phyloP scores from a whole-genome alignment of 2,113 vertebrate species.

The Zeus faber region DNA sequence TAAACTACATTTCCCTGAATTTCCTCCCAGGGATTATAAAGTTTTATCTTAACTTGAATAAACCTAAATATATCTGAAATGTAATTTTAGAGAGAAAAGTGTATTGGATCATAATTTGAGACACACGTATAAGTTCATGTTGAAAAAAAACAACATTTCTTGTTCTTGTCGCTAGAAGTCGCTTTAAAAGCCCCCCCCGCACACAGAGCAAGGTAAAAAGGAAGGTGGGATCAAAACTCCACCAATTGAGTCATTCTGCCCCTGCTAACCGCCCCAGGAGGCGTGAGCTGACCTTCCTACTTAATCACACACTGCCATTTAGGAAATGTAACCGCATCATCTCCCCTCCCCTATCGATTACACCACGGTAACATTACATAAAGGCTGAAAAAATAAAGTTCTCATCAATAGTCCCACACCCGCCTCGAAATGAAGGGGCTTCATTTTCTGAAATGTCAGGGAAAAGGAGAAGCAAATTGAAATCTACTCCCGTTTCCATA shows the following conservation, averaged over 20 bases:
- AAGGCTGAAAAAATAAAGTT: background rate
- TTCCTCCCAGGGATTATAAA: no score
- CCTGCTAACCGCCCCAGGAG: constrained; percentile 38
- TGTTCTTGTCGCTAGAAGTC: no score
- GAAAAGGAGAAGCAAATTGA: constrained; percentile 56
- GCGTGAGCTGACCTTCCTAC: constrained; percentile 54
- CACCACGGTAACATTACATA: constrained; percentile 3
- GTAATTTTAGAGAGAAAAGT: no score
- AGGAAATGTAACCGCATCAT: constrained; percentile 34
- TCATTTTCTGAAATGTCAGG: constrained; percentile 66
- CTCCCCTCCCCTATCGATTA: constrained; percentile 34
- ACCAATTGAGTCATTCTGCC: constrained; percentile 44
- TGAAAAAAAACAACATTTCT: no score
- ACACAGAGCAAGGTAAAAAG: constrained; percentile 16
- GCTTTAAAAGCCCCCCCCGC: constrained; percentile 4
- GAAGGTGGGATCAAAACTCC: constrained; percentile 35
- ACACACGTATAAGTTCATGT: no score
- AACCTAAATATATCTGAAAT: no score
- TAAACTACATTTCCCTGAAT: no score
- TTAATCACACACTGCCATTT: constrained; percentile 61
- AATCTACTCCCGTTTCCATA: constrained; percentile 55
- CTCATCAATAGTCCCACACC: no score
- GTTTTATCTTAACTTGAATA: no score
- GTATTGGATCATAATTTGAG: no score
- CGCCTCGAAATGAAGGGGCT: no score